phyloP scores from a whole-genome alignment of 2,888 invertebrate genomes.

The Protonemura montana region DNA sequence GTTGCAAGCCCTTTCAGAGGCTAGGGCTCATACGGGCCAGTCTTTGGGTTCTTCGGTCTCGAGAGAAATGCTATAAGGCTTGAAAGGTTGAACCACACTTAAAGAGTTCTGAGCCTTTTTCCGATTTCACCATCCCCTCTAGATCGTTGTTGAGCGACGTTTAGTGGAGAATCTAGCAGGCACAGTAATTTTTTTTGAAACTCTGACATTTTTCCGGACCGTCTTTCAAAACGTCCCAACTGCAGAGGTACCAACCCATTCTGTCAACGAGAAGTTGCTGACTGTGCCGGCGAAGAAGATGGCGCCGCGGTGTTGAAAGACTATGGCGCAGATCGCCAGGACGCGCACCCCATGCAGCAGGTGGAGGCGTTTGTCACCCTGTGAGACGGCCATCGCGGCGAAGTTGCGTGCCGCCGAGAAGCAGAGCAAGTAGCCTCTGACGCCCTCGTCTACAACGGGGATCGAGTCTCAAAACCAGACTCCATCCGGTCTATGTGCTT shows the following conservation, averaged over 20 bases:
- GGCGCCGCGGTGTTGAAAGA: not conserved
- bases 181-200: not conserved
- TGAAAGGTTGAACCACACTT: too few species aligned
- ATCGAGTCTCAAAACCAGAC: too few species aligned
- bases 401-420: not conserved
- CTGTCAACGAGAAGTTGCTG: not conserved
- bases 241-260: not conserved
- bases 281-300: not conserved
- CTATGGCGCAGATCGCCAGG: not conserved
- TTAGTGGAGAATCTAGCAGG: not conserved
- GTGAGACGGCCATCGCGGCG: not conserved
- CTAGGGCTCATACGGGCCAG: too few species aligned
- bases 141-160: too few species aligned
- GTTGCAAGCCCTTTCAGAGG: not conserved
- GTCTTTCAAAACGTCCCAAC: not conserved
- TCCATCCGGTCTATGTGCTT: too few species aligned
- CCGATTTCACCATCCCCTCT: too few species aligned
- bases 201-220: too few species aligned
- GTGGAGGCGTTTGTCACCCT: not conserved
- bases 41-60: too few species aligned
- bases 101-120: too few species aligned
- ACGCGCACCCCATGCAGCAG: not conserved
- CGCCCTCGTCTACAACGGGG: not conserved
- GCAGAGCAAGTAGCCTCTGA: not conserved
- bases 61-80: too few species aligned